Evolutionary conservation across 2,888 invertebrate species (phyloP).

Genomic region (Orchesellides sinensis): DNA sequence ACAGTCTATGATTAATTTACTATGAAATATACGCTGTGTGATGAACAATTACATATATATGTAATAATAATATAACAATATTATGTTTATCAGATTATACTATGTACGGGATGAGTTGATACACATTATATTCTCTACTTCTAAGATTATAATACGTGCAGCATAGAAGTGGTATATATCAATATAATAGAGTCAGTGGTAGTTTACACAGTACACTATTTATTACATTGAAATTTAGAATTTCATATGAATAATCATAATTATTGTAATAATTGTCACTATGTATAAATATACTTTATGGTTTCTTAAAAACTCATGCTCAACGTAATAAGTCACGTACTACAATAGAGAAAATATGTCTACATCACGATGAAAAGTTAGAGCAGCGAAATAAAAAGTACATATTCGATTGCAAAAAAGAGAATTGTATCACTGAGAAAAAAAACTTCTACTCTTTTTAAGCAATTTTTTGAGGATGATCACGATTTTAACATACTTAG

Average conservation of each 20-base stretch:
- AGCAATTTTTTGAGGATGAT: neutral
- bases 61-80: slow-evolving; percentile 10
- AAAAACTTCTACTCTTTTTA: neutral
- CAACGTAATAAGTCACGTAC: slow-evolving; percentile 68
- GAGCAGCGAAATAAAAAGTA: slow-evolving; percentile 2
- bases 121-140: slow-evolving; percentile 13
- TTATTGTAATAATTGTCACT: slow-evolving; percentile 24
- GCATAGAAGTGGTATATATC: slow-evolving; percentile 13
- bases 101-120: slow-evolving; percentile 47
- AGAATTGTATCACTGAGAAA: neutral
- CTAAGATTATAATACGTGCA: neutral
- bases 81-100: slow-evolving; percentile 50
- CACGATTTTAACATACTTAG: neutral
- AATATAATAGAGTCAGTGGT: slow-evolving; percentile 44
- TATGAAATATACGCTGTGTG: slow-evolving; percentile 59
- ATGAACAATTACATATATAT: slow-evolving; percentile 59
- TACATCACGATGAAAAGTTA: slow-evolving; percentile 37
- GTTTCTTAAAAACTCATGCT: slow-evolving; percentile 68
- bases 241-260: slow-evolving; percentile 55
- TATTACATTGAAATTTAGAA: slow-evolving; percentile 45
- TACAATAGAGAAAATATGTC: slow-evolving; percentile 37
- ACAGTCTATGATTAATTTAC: slow-evolving; percentile 43
- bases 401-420: slow-evolving; percentile 12
- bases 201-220: slow-evolving; percentile 52
- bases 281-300: slow-evolving; percentile 33